Evolutionary conservation across 2,888 invertebrate genomes (phyloP).

Genomic region (Diarsia brunnea): DNA sequence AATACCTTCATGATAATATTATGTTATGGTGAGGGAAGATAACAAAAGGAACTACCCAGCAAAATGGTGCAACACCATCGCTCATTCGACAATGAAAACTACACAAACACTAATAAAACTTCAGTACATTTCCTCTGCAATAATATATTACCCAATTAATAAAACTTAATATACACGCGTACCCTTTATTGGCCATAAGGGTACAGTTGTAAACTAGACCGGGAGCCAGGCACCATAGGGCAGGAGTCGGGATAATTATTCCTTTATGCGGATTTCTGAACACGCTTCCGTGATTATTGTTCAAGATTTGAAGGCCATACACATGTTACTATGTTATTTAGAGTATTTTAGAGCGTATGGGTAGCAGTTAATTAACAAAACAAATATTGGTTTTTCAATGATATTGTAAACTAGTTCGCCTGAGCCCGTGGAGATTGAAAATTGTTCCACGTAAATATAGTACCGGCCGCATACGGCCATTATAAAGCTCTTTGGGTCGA

Average conservation of each 20-base stretch:
- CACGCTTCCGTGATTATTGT: conserved; percentile 29
- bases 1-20: too few species aligned
- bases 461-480: too few species aligned
- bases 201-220: conserved; percentile 50
- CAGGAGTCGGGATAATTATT: conserved; percentile 52
- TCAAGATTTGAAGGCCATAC: conserved; percentile 29
- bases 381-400: conserved; percentile 14
- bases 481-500: too few species aligned
- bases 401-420: not conserved
- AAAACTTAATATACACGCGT: conserved; percentile 43
- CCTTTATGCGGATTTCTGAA: conserved; percentile 42
- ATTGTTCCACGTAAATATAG: not conserved
- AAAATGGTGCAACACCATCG: not conserved
- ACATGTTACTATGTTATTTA: conserved; percentile 15
- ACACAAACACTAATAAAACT: conserved; percentile 17
- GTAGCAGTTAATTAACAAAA: conserved; percentile 32
- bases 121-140: conserved; percentile 9
- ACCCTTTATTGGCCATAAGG: conserved; percentile 49
- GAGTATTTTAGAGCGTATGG: conserved; percentile 22
- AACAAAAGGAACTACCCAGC: too few species aligned
- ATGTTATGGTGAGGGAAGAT: too few species aligned
- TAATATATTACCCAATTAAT: conserved; percentile 51
- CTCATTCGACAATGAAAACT: not conserved
- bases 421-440: not conserved
- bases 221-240: conserved; percentile 43